Conservation (phyloP, 2,888 invertebrate genomes). For the Blastobasis lacticolella region DNA sequence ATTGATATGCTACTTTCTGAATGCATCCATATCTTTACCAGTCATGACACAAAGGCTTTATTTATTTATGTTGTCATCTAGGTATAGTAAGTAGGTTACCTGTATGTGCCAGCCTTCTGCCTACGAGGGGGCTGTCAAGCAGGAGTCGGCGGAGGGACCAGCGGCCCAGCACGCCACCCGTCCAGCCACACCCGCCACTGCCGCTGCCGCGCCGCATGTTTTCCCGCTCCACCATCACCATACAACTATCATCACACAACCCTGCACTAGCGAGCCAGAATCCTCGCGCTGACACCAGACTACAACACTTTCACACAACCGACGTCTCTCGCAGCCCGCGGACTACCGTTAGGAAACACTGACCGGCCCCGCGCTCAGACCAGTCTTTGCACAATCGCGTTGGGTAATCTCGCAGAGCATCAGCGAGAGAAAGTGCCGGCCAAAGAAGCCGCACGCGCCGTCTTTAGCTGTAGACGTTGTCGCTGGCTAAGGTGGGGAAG, state of each 20-base stretch:
- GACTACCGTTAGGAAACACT: slow-evolving; percentile 48
- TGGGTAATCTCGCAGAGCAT: slow-evolving; percentile 60
- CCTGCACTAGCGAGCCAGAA: slow-evolving; percentile 10
- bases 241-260: slow-evolving; percentile 46
- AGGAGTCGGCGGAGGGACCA: slow-evolving; percentile 81
- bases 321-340: slow-evolving; percentile 30
- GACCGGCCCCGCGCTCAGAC: slow-evolving; percentile 22
- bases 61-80: no score
- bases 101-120: slow-evolving; percentile 75
- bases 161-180: slow-evolving; percentile 66
- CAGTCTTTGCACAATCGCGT: slow-evolving; percentile 51
- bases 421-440: slow-evolving; percentile 62
- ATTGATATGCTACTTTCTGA: no score
- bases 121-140: slow-evolving; percentile 81
- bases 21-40: no score
- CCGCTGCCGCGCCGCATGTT: slow-evolving; percentile 60
- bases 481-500: slow-evolving; percentile 30
- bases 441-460: slow-evolving; percentile 37
- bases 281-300: slow-evolving; percentile 2
- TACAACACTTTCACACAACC: slow-evolving; percentile 27
- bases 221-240: slow-evolving; percentile 55
- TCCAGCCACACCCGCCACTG: slow-evolving; percentile 56
- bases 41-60: no score
- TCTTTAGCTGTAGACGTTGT: slow-evolving; percentile 8
- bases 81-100: slow-evolving; percentile 20